A percentile compares a stretch with the other conserved stretches of the same genome.
Evolutionary conservation across 1,140 invertebrate species (phyloP).

Genomic region (Diachasmimorpha longicaudata): DNA sequence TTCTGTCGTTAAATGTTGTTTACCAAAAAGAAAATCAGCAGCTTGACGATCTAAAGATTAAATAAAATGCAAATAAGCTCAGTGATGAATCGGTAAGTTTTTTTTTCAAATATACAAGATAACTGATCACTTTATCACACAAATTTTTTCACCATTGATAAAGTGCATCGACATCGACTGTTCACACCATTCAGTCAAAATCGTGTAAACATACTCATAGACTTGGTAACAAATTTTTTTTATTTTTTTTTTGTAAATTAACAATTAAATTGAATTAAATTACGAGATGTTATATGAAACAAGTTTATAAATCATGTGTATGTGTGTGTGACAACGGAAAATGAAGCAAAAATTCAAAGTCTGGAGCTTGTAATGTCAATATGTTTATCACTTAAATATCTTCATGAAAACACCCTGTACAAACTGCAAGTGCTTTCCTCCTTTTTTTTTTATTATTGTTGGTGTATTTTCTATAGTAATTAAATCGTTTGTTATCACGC

Average conservation of each 20-base stretch:
- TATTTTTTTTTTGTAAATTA: background rate
- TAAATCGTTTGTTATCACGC: background rate
- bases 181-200: background rate
- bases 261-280: background rate
- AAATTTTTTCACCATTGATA: background rate
- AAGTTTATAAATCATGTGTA: background rate
- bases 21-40: no score
- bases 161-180: background rate
- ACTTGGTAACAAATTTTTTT: background rate
- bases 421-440: background rate
- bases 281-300: background rate
- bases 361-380: background rate
- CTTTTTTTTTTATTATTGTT: constrained; percentile 10
- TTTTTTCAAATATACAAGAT: background rate
- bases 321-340: no score
- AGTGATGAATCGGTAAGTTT: background rate
- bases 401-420: no score
- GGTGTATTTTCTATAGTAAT: background rate
- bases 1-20: no score
- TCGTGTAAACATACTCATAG: background rate
- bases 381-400: no score
- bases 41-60: no score
- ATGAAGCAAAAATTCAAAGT: background rate
- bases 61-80: no score
- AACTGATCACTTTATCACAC: background rate